A percentile compares a stretch with the other conserved stretches of the same genome.
These are phyloP conservation scores for Akabosia matsudoensis DNA, from an alignment of 1,140 invertebrate species.

Conservation along the genomic window DNA sequence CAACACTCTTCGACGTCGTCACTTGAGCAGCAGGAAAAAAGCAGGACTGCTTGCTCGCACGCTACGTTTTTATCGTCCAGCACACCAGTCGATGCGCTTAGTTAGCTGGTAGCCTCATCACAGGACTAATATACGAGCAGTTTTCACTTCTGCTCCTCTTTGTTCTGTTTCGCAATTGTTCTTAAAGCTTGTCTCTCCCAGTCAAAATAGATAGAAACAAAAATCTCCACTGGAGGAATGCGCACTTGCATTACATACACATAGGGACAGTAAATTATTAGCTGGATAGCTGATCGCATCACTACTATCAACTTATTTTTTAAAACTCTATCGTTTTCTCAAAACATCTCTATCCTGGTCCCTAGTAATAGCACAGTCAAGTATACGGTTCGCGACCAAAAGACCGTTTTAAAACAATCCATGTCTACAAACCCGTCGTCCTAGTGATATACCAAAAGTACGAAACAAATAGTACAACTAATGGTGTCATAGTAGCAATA, in stretches of 20 bases:
- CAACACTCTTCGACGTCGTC: neutral
- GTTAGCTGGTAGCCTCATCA: conserved; percentile 5
- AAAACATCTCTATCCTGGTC: no score
- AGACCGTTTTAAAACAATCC: no score
- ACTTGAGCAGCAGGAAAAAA: neutral
- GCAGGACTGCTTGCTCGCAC: neutral
- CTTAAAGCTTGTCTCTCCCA: neutral
- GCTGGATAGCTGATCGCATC: conserved; percentile 3
- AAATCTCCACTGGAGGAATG: neutral
- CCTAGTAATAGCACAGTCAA: no score
- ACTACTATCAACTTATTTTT: neutral
- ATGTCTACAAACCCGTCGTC: no score
- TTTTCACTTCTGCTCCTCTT: neutral
- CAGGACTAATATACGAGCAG: neutral
- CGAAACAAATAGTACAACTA: no score
- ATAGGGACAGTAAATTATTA: conserved; percentile 1
- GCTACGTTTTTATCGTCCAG: conserved; percentile 1
- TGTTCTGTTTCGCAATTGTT: neutral
- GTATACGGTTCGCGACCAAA: no score
- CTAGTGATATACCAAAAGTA: no score
- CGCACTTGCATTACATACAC: neutral
- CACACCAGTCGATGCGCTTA: neutral
- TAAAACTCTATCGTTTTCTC: no score
- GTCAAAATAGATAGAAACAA: no score
- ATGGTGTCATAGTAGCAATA: no score